Evolutionary conservation across 1,140 invertebrate genomes (phyloP), one percentile per base, ranked within the genome.

Genomic region (Macrobrachium nipponense): DNA sequence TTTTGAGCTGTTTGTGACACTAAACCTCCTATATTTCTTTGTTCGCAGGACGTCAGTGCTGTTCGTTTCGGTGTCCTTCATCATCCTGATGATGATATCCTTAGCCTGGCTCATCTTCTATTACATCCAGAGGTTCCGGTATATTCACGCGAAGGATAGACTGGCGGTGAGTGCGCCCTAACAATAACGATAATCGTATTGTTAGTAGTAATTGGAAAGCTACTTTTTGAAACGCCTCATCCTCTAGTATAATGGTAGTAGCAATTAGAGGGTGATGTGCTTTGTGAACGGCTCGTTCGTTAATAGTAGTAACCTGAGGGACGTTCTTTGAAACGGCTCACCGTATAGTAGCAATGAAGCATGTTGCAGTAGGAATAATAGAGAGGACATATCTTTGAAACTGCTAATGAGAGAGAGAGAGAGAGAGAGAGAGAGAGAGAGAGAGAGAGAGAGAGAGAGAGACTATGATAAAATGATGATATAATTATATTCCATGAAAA

Each of bases 61-160:
- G 75, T 98, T 98, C 91, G 97, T 98, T 7, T 97, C 96, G 27
- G 96, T 98, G 86, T 98, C 97, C 0, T 98, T 98, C 92, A 97
- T 98, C 87, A 95, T 98, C 68, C 92, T 98, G 77, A 97, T 98
- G 96, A 95, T 98, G 84, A 97, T 98, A 64, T 97, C 96, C 2
- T 91, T 98, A 85, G 96, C 96, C 2, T 98, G 97, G 97, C 93
- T 98, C 4, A 94, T 98, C 23, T 98, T 98, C 92, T 98, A 98
- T 92, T 98, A 98, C 91, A 95, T 98, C 62, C 97, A 98, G 91
- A 92, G 97, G 84, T 97, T 97, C 91, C 93, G 97, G 44, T 98
- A 98, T 91, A 95, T 97, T 80, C 96, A 98, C 91, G 96, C 97
- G 58, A 98, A 98, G 91, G 97, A 96, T 88, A 91, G 94, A 87